phyloP scores from a whole-genome alignment of 1,140 invertebrate genomes.

The Orchestia grillus region DNA sequence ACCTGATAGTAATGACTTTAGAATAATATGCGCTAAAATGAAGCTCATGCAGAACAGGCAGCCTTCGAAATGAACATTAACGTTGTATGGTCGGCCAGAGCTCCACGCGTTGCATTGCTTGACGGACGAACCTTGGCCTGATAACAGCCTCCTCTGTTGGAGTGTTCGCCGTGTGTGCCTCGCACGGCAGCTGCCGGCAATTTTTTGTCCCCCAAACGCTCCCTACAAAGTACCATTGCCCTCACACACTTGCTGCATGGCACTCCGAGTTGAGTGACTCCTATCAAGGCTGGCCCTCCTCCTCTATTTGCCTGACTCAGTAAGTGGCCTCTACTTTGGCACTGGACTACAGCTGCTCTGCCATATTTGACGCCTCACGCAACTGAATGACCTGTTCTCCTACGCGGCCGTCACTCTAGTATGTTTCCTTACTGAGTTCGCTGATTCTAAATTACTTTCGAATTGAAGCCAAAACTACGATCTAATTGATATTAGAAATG shows the following conservation, averaged over 20 bases:
- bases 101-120: slow-evolving; percentile 4
- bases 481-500: neutral
- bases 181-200: slow-evolving; percentile 18
- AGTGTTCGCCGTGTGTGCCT: neutral
- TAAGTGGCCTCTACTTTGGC: slow-evolving; percentile 1
- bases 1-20: neutral
- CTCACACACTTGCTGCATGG: slow-evolving; percentile 33
- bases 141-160: neutral
- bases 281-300: slow-evolving; percentile 36
- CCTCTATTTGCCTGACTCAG: slow-evolving; percentile 38
- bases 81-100: neutral
- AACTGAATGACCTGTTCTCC: slow-evolving; percentile 11
- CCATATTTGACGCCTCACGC: slow-evolving; percentile 4
- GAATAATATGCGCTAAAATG: neutral
- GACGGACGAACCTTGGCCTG: slow-evolving; percentile 47
- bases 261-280: slow-evolving; percentile 29
- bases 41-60: neutral
- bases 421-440: neutral
- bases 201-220: slow-evolving; percentile 24
- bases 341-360: slow-evolving; percentile 15
- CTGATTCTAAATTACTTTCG: neutral
- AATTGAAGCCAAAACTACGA: neutral
- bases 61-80: neutral
- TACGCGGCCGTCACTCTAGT: neutral
- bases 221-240: slow-evolving; percentile 42